Base-by-base conservation (phyloP, 1,140 invertebrate species). In the Alviniconcha marisindica region DNA sequence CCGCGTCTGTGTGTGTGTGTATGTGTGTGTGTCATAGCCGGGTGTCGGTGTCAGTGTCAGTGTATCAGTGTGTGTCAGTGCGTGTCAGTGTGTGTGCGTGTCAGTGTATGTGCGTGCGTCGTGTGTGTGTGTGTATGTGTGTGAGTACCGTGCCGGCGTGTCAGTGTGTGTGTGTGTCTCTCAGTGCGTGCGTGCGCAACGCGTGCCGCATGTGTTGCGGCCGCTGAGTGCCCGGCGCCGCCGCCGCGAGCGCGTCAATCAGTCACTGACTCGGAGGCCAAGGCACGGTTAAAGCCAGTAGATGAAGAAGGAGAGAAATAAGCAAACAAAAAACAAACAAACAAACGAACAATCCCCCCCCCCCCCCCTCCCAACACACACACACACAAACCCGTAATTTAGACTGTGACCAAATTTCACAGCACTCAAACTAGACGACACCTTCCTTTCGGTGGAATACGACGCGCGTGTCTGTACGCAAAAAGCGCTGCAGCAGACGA, bases 101-200 rank as follows among this genome's bases (percentile, higher is more conserved):
- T 82, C 63, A 40, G 80, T 36, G 28, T 31, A 76, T 81, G 36
- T 69, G 76, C 81, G 31, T 82, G 77, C 79, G 56, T 3, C n/a
- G n/a, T n/a, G 42, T 81, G 36, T 85, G 84, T 85, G 76, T 56
- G 51, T 77, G 60, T 82, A 56, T 24, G 33, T 1, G 28, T 81
- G 33, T 60, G 51, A 38, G 33, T 38, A 36, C 15, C n/a, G 28
- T 1, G 77, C 82, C 1, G 15, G 74, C 14, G 84, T 71, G 24
- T 56, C 84, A 1, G 14, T 48, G 60, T 83, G 38, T 84, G 54
- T 71, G 21, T 84, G 76, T 82, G 51, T 85, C 74, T 85, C 51
- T 85, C 48, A 82, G 71, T 85, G 76, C 82, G 83, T 85, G 83
- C 24, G 48, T 71, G 83, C 86, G 48, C 73, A 33, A 36, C n/a